Conservation (phyloP, 2,888 invertebrate genomes). For the Acleris literana region DNA sequence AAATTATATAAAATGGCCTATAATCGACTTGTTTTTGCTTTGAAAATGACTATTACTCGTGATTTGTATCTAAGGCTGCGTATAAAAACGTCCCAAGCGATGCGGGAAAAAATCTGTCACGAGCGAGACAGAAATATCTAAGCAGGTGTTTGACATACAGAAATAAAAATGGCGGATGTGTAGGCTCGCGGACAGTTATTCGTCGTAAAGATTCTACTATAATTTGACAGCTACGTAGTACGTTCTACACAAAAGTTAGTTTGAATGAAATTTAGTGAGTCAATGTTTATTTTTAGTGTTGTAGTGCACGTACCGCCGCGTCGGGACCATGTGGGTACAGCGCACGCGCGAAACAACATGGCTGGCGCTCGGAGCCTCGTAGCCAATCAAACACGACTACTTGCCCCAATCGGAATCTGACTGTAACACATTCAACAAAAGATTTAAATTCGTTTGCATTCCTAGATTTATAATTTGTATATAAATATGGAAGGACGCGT, state of each 20-base stretch:
- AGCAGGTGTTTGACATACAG: conserved; percentile 51
- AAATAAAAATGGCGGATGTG: conserved; percentile 68
- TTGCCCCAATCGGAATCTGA: conserved; percentile 9
- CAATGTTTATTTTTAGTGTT: conserved; percentile 49
- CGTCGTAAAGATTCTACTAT: conserved; percentile 61
- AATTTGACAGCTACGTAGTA: conserved; percentile 61
- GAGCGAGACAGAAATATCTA: conserved; percentile 64
- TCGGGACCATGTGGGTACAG: conserved; percentile 47
- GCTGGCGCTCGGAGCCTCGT: conserved; percentile 63
- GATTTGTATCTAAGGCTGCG: conserved; percentile 74
- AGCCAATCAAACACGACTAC: conserved; percentile 59
- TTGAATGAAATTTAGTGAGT: conserved; percentile 57
- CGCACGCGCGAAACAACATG: conserved; percentile 80
- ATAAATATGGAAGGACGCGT: background rate
- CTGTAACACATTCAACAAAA: conserved; percentile 2
- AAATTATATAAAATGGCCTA: conserved; percentile 75
- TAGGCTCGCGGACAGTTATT: conserved; percentile 63
- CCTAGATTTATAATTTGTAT: background rate
- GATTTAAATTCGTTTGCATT: conserved; percentile 12
- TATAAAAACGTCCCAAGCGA: conserved; percentile 71
- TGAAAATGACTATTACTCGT: conserved; percentile 70
- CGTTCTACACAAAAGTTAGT: conserved; percentile 49
- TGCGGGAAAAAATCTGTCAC: conserved; percentile 67
- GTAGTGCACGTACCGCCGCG: conserved; percentile 35
- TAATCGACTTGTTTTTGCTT: conserved; percentile 80